Evolutionary conservation across 2,888 invertebrate species (phyloP).

Genomic region (Orthonevra nobilis): DNA sequence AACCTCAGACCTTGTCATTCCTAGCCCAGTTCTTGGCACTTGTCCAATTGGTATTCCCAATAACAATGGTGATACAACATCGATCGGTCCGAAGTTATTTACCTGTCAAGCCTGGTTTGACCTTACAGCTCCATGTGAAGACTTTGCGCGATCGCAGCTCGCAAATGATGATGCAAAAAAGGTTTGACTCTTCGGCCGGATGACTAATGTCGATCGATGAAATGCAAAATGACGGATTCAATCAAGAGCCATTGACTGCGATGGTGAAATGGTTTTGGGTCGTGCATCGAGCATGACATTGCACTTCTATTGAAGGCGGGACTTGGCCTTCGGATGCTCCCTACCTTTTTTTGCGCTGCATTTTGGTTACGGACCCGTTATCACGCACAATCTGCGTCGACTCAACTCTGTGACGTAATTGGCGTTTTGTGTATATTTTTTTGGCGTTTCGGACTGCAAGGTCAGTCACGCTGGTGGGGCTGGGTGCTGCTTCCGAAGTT

Average conservation of each 20-base stretch:
- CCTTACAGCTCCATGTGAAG: too few relatives aligned
- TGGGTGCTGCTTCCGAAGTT: constrained; percentile 54
- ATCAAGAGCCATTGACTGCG: background rate
- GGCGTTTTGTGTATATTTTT: too few relatives aligned
- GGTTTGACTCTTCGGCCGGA: too few relatives aligned
- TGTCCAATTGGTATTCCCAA: constrained; percentile 46
- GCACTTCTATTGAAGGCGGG: constrained; percentile 5
- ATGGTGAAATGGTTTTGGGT: background rate
- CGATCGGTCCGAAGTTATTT: background rate
- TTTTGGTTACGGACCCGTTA: constrained; percentile 43
- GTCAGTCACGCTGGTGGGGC: constrained; percentile 8
- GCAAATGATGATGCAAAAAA: too few relatives aligned
- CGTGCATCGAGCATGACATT: constrained; percentile 13
- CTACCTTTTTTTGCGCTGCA: constrained; percentile 11
- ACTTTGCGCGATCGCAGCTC: too few relatives aligned
- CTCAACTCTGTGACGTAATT: constrained; percentile 35
- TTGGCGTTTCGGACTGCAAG: constrained; percentile 34
- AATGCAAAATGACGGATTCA: too few relatives aligned
- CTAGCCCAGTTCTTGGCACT: constrained; percentile 38
- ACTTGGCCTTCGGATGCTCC: constrained; percentile 5
- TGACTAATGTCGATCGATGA: too few relatives aligned
- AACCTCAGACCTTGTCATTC: constrained; percentile 23
- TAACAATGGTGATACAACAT: constrained; percentile 8
- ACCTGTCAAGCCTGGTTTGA: too few relatives aligned
- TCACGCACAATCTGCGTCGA: constrained; percentile 17